These are phyloP conservation scores for Saccostrea cuccullata DNA, from an alignment of 1,140 invertebrate species.

Conservation along the genomic window DNA sequence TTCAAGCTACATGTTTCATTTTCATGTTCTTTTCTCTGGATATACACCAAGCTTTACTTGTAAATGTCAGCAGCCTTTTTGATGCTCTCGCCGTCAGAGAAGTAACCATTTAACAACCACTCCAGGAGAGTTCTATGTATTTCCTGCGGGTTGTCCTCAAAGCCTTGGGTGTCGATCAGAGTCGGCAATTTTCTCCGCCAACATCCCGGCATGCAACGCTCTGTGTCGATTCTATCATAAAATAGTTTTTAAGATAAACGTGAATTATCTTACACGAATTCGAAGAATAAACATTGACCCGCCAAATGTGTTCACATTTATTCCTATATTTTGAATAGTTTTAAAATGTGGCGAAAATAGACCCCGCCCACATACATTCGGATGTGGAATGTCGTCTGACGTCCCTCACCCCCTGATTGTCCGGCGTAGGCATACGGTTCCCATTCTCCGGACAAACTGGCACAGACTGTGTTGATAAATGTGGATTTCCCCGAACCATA, in stretches of 20 bases:
- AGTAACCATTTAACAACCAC: neutral
- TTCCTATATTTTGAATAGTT: neutral
- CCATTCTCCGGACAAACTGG: neutral
- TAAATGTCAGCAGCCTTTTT: neutral
- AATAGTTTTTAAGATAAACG: neutral
- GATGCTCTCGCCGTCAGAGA: neutral
- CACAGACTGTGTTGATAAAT: neutral
- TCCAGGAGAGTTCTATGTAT: neutral
- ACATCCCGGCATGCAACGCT: neutral
- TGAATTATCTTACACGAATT: neutral
- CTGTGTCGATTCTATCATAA: neutral
- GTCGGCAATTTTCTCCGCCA: neutral
- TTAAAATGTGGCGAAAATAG: too few relatives aligned
- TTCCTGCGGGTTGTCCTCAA: neutral
- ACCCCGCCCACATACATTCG: neutral
- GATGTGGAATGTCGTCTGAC: neutral
- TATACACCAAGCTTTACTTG: neutral
- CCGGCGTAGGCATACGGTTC: neutral
- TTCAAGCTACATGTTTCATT: neutral
- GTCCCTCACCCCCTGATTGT: neutral
- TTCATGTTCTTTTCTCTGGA: neutral
- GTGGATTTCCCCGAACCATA: neutral
- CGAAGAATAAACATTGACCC: neutral
- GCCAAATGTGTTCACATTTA: neutral
- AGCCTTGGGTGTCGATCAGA: neutral